Evolutionary conservation across 2,113 vertebrate genomes (phyloP), one percentile per base, ranked within the genome.

Genomic region (Mesembrinibis cayennensis): DNA sequence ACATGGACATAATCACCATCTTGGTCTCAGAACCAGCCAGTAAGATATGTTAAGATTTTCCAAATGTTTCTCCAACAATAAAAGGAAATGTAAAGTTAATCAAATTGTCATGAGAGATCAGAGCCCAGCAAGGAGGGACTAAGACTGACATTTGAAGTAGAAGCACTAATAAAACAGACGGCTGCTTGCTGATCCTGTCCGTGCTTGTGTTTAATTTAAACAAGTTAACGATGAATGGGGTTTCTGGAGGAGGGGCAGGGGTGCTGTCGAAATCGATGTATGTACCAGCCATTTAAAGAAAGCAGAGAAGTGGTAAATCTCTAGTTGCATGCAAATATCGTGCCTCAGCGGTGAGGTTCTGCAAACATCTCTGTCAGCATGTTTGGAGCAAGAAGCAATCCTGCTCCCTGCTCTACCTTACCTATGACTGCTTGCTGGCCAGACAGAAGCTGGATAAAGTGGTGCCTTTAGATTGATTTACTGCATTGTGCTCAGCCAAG

Each of bases 41-140:
- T 94, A 85, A 96, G 96, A 93, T 88, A 95, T 16, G 82, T 82
- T 97, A 97, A 97, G 95, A 95, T 95, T 96, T 97, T 97, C 96
- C 96, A 97, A 97, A 97, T 97, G 96, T 97, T 95, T 88, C 93
- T 93, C 76, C 95, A 96, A 97, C 94, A 96, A 97, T 96, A 94
- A 97, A 95, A 97, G 96, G 97, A 97, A 97, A 97, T 96, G 97
- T 97, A 97, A 97, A 97, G 95, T 97, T 97, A 97, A 97, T 97
- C 96, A 97, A 97, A 94, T 96, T 97, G 96, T 97, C 97, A 97
- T 96, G 96, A 97, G 90, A 96, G 96, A 97, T 97, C 96, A 97
- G 95, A 97, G 89, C 89, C 72, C 79, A 76, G 94, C 84, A 74
- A 95, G 91, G 93, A 95, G 89, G 95, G 91, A 97, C 93, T 95